A percentile compares a stretch with the other conserved stretches of the same genome.
These are phyloP conservation scores for Shinisaurus crocodilurus DNA, from an alignment of 2,113 vertebrate genomes.

Conservation along the genomic window DNA sequence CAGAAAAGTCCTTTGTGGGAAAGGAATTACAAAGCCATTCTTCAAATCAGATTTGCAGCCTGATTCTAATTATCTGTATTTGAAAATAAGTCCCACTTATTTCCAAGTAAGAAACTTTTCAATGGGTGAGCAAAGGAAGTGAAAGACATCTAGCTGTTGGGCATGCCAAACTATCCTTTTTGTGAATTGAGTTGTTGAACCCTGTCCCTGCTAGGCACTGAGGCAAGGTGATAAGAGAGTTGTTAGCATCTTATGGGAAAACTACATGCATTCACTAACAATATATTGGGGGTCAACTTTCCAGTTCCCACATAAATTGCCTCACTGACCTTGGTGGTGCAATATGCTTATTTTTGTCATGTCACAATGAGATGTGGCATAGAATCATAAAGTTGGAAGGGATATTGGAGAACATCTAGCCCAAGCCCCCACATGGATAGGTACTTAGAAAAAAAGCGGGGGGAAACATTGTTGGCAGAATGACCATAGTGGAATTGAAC, in stretches of 20 bases:
- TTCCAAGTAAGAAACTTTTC: not conserved
- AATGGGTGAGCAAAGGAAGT: not conserved
- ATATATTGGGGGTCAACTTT: not conserved
- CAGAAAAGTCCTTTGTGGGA: not conserved
- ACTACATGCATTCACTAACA: not conserved
- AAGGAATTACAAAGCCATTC: not conserved
- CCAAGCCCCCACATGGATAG: not conserved
- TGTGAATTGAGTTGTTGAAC: too few relatives aligned
- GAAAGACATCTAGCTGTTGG: too few relatives aligned
- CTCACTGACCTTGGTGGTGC: not conserved
- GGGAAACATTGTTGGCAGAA: conserved; percentile 29
- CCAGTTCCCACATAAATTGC: not conserved
- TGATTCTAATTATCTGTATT: not conserved
- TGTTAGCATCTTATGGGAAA: not conserved
- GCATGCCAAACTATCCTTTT: not conserved
- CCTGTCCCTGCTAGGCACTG: not conserved
- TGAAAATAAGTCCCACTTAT: not conserved
- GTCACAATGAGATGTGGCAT: not conserved
- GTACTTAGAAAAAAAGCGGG: not conserved
- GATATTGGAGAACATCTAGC: not conserved
- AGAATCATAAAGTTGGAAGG: not conserved
- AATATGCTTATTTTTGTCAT: not conserved
- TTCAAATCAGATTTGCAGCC: not conserved
- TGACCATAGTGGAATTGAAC: not conserved
- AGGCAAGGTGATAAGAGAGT: not conserved